These are phyloP conservation scores for Diuraphis noxia DNA, from an alignment of 1,140 invertebrate species.

Conservation along the genomic window DNA sequence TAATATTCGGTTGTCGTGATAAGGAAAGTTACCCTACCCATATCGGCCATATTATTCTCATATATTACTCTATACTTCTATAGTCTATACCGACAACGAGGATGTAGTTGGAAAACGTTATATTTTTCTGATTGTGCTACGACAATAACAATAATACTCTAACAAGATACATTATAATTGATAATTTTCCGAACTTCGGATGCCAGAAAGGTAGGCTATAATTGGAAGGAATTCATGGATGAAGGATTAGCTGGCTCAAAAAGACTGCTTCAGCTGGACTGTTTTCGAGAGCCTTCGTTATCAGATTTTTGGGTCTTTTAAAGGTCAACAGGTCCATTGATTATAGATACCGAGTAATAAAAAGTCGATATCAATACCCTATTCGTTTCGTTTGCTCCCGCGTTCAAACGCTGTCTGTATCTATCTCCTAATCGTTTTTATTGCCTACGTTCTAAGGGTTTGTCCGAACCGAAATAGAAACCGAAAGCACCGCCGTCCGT, in stretches of 20 bases:
- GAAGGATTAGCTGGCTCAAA: background rate
- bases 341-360: background rate
- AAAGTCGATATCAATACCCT: background rate
- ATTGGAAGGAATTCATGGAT: background rate
- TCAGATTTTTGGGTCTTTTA: background rate
- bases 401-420: background rate
- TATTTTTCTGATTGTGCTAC: background rate
- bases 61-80: too few species aligned
- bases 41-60: too few species aligned
- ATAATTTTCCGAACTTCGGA: background rate
- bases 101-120: background rate
- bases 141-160: background rate
- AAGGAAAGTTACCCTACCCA: too few species aligned
- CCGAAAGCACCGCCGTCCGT: background rate
- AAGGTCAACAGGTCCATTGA: slow-evolving; percentile 53
- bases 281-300: background rate
- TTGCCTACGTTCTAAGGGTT: background rate
- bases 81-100: too few species aligned
- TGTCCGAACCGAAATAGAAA: background rate
- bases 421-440: background rate
- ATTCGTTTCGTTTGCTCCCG: too few species aligned
- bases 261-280: background rate
- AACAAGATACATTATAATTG: background rate
- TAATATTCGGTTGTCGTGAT: too few species aligned
- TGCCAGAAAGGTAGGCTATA: background rate